Evolutionary conservation across 2,113 vertebrate species (phyloP), one percentile per base, ranked within the genome.

Genomic region (Piliocolobus tephrosceles): DNA sequence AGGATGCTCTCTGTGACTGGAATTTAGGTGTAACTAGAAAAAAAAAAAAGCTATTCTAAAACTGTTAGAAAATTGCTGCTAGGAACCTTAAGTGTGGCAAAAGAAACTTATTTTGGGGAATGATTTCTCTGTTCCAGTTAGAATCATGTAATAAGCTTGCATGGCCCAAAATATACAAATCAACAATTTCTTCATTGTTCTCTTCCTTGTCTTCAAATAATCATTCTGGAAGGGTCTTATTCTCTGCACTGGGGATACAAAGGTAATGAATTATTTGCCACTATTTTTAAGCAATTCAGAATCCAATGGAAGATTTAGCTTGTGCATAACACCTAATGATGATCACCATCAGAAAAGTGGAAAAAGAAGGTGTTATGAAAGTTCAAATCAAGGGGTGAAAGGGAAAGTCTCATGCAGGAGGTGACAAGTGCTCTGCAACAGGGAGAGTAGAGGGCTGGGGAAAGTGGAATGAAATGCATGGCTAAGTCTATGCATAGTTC

Each of bases 401-500:
- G 2, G 32, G 25, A 80, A 80, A 43, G 1, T 11, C 5, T 91
- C 17, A 32, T 35, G 6, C 0, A 47, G 35, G 47, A 88, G 78
- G 50, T 40, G 30, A 10, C 2, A 20, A 40, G 23, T 23, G 20
- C 18, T 40, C 25, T 57, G 17, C 57, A 55, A 35, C 8, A 11
- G 75, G 57, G 40, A 58, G 11, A 40, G 8, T 5, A 1, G 35
- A 92, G 16, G 5, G 1, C 0, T 4, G 5, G 27, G 25, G 16
- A 40, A 27, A n/a, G 32, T 1, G 45, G 18, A 85, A 6, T 27
- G 23, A 70, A 73, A 68, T 17, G 8, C 12, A 57, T 38, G 3
- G 64, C 5, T 57, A n/a, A 38, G n/a, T 84, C 30, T 38, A 22
- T 79, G 9, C 6, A 27, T 30, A 0, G 4, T 16, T 35, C 16